A percentile compares a stretch with the other conserved stretches of the same genome.
phyloP scores from a whole-genome alignment of 1,140 invertebrate species.

The Mizuhopecten yessoensis region DNA sequence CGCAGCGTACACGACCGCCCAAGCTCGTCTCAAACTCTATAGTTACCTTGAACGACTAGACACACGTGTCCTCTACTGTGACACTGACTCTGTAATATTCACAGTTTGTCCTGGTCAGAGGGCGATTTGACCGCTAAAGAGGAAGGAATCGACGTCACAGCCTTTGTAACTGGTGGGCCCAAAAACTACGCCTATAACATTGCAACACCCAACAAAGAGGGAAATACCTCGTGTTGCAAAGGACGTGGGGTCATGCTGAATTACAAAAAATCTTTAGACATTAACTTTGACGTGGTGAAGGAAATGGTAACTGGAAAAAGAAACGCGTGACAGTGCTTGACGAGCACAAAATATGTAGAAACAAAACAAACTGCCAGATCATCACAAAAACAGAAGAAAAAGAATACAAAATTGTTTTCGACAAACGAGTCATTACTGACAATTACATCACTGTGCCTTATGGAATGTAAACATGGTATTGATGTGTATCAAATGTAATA shows the following conservation, averaged over 20 bases:
- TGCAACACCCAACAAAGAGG: neutral
- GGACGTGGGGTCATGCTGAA: neutral
- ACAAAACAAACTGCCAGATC: too few species aligned
- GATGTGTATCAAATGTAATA: too few species aligned
- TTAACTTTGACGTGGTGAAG: constrained; percentile 50
- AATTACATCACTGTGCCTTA: too few species aligned
- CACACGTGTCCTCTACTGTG: constrained; percentile 79
- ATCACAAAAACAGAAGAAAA: too few species aligned
- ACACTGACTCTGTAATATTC: constrained; percentile 80
- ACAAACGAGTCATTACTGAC: too few species aligned
- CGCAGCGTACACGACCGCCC: constrained; percentile 81
- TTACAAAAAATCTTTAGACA: constrained; percentile 34
- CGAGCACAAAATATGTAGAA: too few species aligned
- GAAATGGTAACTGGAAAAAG: constrained; percentile 14
- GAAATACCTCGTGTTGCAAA: constrained; percentile 1
- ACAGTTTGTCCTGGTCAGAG: too few species aligned
- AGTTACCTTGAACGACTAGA: constrained; percentile 76
- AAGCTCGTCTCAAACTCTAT: constrained; percentile 83
- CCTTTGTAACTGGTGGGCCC: constrained; percentile 57
- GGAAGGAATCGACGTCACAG: neutral
- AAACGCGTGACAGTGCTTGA: too few species aligned
- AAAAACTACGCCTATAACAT: constrained; percentile 62
- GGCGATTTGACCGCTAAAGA: constrained; percentile 54
- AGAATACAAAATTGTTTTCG: too few species aligned
- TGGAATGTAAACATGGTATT: too few species aligned